Conservation (phyloP, 2,888 invertebrate genomes). For the Drepana falcataria region DNA sequence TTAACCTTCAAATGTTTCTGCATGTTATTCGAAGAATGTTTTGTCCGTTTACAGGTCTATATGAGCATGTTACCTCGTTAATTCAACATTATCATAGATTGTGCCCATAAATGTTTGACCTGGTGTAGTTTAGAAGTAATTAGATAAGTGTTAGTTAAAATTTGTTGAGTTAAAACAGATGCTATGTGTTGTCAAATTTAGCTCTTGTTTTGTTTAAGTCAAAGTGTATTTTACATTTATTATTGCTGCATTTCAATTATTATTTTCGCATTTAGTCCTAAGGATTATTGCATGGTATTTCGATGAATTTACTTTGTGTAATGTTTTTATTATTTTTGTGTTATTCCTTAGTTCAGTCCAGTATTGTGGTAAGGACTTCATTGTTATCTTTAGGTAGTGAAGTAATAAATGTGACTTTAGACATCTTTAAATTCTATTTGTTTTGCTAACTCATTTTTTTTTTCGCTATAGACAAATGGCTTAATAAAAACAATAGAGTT, state of each 20-base stretch:
- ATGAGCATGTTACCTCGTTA: constrained; percentile 30
- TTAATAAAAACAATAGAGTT: background rate
- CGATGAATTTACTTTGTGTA: constrained; percentile 5
- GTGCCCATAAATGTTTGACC: constrained; percentile 59
- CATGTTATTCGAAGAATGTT: too few relatives aligned
- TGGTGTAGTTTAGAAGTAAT: constrained; percentile 55
- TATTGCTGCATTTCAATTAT: constrained; percentile 2
- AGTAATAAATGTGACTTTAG: constrained; percentile 76
- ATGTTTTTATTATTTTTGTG: constrained; percentile 1
- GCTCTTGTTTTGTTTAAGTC: background rate
- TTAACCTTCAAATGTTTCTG: constrained; percentile 5
- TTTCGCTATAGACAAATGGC: constrained; percentile 2
- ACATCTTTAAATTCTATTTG: constrained; percentile 26
- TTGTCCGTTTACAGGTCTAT: constrained; percentile 4
- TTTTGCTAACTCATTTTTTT: constrained; percentile 14
- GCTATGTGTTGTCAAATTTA: constrained; percentile 19
- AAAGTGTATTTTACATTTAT: background rate
- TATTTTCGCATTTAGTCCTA: constrained; percentile 6
- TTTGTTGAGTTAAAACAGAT: constrained; percentile 40
- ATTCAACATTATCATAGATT: constrained; percentile 26
- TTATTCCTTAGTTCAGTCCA: constrained; percentile 5
- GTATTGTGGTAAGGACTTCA: constrained; percentile 27
- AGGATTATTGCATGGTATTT: constrained; percentile 6
- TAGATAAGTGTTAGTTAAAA: constrained; percentile 63
- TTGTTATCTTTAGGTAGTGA: constrained; percentile 45